phyloP scores from a whole-genome alignment of 2,797 vertebrate species.

The Lithobates sylvaticus region DNA sequence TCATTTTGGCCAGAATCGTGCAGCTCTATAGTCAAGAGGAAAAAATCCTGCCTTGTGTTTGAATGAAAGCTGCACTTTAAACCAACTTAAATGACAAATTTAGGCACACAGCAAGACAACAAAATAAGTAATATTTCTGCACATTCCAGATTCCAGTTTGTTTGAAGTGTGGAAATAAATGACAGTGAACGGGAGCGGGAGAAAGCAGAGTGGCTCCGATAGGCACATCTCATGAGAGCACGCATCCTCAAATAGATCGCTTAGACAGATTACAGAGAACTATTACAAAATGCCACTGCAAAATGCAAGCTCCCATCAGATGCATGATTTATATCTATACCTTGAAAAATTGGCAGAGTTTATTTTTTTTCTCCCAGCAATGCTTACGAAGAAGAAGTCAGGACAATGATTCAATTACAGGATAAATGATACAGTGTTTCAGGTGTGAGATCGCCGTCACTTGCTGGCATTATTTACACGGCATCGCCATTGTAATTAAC shows the following conservation, averaged over 20 bases:
- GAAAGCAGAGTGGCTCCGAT: not conserved
- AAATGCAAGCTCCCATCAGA: slow-evolving; percentile 46
- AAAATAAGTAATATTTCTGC: not conserved
- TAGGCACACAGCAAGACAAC: not conserved
- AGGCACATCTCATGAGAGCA: slow-evolving; percentile 37
- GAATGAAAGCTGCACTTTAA: not conserved
- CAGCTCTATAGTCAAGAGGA: not conserved
- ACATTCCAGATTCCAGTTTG: not conserved
- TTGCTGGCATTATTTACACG: slow-evolving; percentile 38
- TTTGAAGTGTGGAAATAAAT: not conserved
- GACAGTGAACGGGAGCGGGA: not conserved
- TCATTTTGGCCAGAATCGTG: too few species aligned
- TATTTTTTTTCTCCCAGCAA: slow-evolving; percentile 43
- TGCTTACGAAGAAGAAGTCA: slow-evolving; percentile 42
- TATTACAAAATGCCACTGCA: slow-evolving; percentile 52
- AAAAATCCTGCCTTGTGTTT: not conserved
- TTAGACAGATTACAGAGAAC: slow-evolving; percentile 45
- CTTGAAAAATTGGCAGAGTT: slow-evolving; percentile 53
- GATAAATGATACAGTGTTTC: slow-evolving; percentile 31
- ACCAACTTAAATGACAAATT: not conserved
- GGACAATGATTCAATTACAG: slow-evolving; percentile 56
- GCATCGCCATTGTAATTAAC: slow-evolving; percentile 17
- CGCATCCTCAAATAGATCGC: slow-evolving; percentile 24
- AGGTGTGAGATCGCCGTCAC: slow-evolving; percentile 11
- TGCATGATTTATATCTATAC: slow-evolving; percentile 53